A percentile compares a stretch with the other conserved stretches of the same genome.
phyloP scores from a whole-genome alignment of 37 sponge, comb jelly and placozoan species.

The Mnemiopsis leidyi region DNA sequence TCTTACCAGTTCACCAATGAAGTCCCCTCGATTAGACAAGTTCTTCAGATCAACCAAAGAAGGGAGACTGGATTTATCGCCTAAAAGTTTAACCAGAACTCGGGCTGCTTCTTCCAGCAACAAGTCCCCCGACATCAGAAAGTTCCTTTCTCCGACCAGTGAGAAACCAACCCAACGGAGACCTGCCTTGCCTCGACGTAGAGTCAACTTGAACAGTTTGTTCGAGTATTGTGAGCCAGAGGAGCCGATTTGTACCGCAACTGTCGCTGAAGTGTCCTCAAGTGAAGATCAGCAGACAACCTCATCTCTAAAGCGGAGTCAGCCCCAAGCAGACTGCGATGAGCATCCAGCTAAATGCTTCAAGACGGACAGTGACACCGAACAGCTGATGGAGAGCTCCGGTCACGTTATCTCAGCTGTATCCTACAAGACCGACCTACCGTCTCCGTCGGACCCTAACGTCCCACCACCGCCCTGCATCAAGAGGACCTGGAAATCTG shows the following conservation, averaged over 20 bases:
- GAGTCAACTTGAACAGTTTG: conserved; percentile 9
- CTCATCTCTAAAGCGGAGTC: background rate
- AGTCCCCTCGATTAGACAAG: conserved; percentile 7
- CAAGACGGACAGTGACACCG: background rate
- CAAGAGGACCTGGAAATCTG: conserved; percentile 26
- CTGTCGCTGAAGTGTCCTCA: background rate
- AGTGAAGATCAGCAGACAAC: background rate
- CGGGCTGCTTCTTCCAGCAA: background rate
- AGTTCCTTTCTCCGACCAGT: background rate
- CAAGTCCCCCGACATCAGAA: conserved; percentile 41
- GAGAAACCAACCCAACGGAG: background rate
- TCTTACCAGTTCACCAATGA: background rate
- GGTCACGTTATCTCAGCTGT: conserved; percentile 10
- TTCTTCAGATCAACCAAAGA: conserved; percentile 25
- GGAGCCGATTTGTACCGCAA: background rate
- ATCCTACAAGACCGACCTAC: conserved; percentile 37
- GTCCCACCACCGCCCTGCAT: conserved; percentile 11
- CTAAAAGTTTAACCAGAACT: background rate
- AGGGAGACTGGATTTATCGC: background rate
- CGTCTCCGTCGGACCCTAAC: background rate
- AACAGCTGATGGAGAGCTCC: background rate
- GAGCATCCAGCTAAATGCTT: background rate
- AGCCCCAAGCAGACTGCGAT: background rate
- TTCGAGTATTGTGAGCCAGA: background rate
- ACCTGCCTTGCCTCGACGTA: background rate